Base-by-base conservation (phyloP, 2,113 vertebrate species). In the Cettia cetti region DNA sequence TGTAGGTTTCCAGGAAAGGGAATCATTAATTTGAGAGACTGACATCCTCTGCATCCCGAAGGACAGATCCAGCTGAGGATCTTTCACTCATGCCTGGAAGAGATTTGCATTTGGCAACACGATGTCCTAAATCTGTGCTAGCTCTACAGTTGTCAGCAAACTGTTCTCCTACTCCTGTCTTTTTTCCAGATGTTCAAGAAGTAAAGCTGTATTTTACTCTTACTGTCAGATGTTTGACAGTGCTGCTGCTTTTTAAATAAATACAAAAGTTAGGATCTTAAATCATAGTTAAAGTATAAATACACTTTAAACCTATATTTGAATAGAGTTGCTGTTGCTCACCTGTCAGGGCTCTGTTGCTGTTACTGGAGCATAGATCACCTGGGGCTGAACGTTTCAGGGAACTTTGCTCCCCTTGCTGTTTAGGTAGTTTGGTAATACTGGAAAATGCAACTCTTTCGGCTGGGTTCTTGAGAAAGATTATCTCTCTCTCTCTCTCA, bases 151-250 rank as follows among this genome's bases (percentile, higher is more conserved):
- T 94, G 82, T 92, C 96, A 94, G 92, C 89, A 88, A 94, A 93
- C 65, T 86, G 35, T 83, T 96, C 45, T 95, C 47, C 81, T 81
- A 64, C 31, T 37, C 21, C 21, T 89, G 2, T 91, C 52, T 13
- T 96, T 96, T 66, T 97, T 90, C 87, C 94, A 94, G 92, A 95
- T 94, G 91, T 95, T 95, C 64, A 79, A 85, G 63, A 81, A 89
- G 16, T 31, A 92, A 92, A 92, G 81, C 86, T 91, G 50, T 63
- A 81, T 95, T 94, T 92, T 86, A 76, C 39, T 87, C 70, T 50
- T 61, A 19, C 28, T 75, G 44, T 94, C 80, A 89, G 74, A 63
- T 96, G 63, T 70, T 95, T 95, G 91, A 97, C 74, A 94, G 49
- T 31, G 27, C 49, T 80, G 39, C 56, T 93, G 87, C 79, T 92